Base-by-base conservation (phyloP, 2,797 vertebrate species). In the Spea hammondii region DNA sequence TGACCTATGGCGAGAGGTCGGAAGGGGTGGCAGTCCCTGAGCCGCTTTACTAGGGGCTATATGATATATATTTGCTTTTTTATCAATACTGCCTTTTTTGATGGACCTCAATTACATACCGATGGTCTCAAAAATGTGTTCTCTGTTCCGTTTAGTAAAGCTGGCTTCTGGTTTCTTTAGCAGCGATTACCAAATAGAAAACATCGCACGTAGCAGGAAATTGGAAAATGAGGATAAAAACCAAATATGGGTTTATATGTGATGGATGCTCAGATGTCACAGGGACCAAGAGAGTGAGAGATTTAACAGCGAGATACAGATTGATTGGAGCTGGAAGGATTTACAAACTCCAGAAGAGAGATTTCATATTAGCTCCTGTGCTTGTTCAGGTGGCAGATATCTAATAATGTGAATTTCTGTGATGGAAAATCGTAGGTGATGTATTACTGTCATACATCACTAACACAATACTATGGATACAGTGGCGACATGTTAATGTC, bases 401-500 rank as follows among this genome's bases (percentile, higher is more conserved):
- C 48, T 48, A 47, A 73, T 49, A 62, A 73, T 55, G 4, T 47
- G 14, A 60, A 49, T 77, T 14, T 60, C 10, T 14, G 8, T 32
- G 76, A 65, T 55, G 32, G 50, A 13, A 54, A 47, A 53, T 62
- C 46, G 59, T 5, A 32, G 3, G 44, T 78, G 76, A 72, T 65
- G 62, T 71, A 78, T 78, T 65, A 65, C 49, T 5, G 53, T 76
- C 64, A 11, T 7, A 6, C 13, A 65, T 6, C 51, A 53, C 51
- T 7, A 53, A 53, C 51, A 11, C 51, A 7, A 53, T 53, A 53
- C 51, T 53, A 6, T 53, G 6, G 51, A 32, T 32, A 32, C 32
- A 32, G 32, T 32, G 32, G 32, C 32, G 32, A 32, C 32, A 32
- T 2, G 32, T 32, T 32, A 32, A 32, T 32, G 32, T 32, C 32